Base-by-base conservation (phyloP, 2,797 vertebrate genomes). In the Sus cebifrons region DNA sequence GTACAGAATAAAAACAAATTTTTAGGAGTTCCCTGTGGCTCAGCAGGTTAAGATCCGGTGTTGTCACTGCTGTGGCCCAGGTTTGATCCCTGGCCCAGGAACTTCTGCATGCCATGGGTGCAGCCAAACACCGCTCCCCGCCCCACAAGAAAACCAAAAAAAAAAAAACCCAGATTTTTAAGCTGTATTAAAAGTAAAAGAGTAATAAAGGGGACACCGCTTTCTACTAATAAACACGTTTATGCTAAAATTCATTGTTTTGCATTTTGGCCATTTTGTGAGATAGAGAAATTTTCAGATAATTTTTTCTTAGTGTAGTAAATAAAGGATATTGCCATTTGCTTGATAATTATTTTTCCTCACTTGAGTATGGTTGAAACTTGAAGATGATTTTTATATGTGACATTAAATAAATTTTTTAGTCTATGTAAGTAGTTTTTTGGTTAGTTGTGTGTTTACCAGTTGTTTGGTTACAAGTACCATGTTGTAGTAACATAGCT, bases 251-350 rank as follows among this genome's bases (percentile, higher is more conserved):
- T 64, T 94, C 54, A 44, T 0, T 83, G 21, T 95, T 65, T 82
- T 83, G 79, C 83, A 29, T 86, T 73, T 32, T 77, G 58, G 12
- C 17, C 16, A 64, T 89, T 96, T 82, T 86, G 21, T 94, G 56
- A 78, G 6, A 11, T 60, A 36, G 17, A 18, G 3, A 68, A 27
- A 56, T 95, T 96, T 93, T 88, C 32, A 67, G 25, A 73, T 88
- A 73, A 36, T 25, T 10, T 88, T 60, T 82, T 91, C 10, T 77
- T 91, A 85, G 67, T 10, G 58, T 32, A 32, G 49, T 93, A 27
- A 85, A 85, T 93, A 88, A 97, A 93, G 29, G 15, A 62, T 85
- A 36, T 27, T 91, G 36, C 13, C n/a, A 58, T 95, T 94, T 95
- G 27, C 71, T 88, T 75, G 21, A 84, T 88, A 81, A 52, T 52